Conservation (phyloP, 2,113 vertebrate species). For the Actenoides lindsayi region DNA sequence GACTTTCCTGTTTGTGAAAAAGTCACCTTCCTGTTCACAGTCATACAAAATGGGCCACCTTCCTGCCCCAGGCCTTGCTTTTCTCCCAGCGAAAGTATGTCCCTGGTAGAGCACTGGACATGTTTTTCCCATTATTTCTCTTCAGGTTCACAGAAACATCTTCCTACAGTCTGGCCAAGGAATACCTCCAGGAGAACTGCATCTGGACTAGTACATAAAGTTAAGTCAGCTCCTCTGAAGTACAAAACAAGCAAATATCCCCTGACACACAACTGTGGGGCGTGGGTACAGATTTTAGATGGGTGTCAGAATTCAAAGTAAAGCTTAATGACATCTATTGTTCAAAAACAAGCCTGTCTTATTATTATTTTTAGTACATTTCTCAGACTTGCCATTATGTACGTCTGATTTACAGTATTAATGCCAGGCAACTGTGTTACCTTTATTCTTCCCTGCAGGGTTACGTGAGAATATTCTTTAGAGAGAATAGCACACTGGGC, state of each 20-base stretch:
- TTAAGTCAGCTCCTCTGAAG: neutral
- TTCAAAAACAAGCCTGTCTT: slow-evolving; percentile 11
- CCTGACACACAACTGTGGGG: neutral
- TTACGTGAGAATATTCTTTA: slow-evolving; percentile 54
- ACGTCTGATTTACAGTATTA: slow-evolving; percentile 55
- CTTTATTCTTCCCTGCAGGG: slow-evolving; percentile 39
- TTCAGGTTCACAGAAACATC: neutral
- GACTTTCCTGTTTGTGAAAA: neutral
- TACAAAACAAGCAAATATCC: neutral
- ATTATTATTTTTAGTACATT: slow-evolving; percentile 48
- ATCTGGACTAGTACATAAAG: neutral
- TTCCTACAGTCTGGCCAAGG: neutral
- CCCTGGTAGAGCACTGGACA: neutral
- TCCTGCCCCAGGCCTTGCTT: neutral
- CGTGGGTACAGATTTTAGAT: neutral
- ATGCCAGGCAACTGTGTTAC: slow-evolving; percentile 26
- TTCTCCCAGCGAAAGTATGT: neutral
- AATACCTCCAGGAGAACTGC: neutral
- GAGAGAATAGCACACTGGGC: slow-evolving; percentile 4
- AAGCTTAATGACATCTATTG: neutral
- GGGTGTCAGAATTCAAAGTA: neutral
- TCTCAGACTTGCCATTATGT: slow-evolving; percentile 12
- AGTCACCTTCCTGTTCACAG: neutral
- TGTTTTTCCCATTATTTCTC: neutral
- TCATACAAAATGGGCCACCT: fast-evolving